Conservation (phyloP, 2,797 vertebrate species). For the Darevskia nairensis region DNA sequence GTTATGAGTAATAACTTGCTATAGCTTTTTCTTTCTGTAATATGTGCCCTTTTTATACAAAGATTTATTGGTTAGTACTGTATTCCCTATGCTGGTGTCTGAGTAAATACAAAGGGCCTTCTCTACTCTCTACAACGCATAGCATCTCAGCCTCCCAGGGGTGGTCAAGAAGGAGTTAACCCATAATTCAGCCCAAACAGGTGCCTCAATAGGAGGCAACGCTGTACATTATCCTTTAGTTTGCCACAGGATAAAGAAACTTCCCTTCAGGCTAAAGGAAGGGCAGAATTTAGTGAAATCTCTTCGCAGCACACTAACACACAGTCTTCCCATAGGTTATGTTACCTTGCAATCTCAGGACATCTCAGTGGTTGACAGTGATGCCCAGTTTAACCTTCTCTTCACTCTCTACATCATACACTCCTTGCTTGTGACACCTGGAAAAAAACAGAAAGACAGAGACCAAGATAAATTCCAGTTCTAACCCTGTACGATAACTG, state of each 20-base stretch:
- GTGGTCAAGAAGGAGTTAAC: too few relatives aligned
- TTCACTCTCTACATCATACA: constrained; percentile 95
- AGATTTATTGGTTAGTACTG: too few relatives aligned
- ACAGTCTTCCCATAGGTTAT: background rate
- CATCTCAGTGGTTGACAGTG: constrained; percentile 88
- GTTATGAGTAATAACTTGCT: too few relatives aligned
- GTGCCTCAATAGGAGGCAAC: too few relatives aligned
- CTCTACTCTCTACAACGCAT: too few relatives aligned
- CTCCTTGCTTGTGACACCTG: constrained; percentile 96
- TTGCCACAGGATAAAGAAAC: background rate
- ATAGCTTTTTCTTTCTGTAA: too few relatives aligned
- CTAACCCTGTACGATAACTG: background rate
- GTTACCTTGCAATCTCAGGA: constrained; percentile 68
- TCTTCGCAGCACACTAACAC: background rate
- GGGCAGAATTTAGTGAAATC: background rate
- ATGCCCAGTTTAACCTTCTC: constrained; percentile 95
- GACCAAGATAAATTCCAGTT: constrained; percentile 25
- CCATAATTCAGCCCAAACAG: too few relatives aligned
- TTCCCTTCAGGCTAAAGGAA: background rate
- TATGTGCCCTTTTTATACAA: too few relatives aligned
- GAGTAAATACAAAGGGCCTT: too few relatives aligned
- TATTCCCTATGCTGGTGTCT: too few relatives aligned
- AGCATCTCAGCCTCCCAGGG: too few relatives aligned
- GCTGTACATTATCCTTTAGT: too few relatives aligned
- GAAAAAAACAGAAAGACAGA: constrained; percentile 44